Evolutionary conservation across 2,888 invertebrate species (phyloP), one percentile per base, ranked within the genome.

Genomic region (Acleris literana): DNA sequence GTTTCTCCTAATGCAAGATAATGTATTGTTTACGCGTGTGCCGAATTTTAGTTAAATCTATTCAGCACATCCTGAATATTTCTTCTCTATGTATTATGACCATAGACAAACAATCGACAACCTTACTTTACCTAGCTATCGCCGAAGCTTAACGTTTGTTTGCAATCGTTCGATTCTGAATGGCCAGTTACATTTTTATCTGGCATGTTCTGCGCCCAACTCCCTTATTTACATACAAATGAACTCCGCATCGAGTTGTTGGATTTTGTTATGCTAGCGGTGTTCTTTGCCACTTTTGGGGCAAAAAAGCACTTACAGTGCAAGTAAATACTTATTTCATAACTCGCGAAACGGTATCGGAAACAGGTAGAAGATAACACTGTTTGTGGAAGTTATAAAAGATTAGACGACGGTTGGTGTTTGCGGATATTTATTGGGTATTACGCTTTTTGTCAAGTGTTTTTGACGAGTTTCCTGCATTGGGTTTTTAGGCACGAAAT

Each of bases 361-460:
- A 62, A 66, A 56, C 61, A 62, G 62, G 61, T 65, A 56, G 29
- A 51, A 25, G 46, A 18, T 20, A 59, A 61, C 56, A 61, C 17
- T 64, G 61, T 53, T 55, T 62, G 52, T 66, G 57, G 57, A 65
- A 13, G 18, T 20, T 43, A 51, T 60, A 52, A 55, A 52, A 60
- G 52, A 51, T 60, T 43, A 60, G 13, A 20, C 20, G 49, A 43
- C 52, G 52, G 22, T 44, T 60, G 25, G 52, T 52, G 22, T 60
- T 29, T 20, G 54, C 53, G 22, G 51, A 51, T 60, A 51, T 49
- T 54, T 51, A 55, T 52, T 44, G 17, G 16, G n/a, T 2, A n/a
- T 16, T 46, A 46, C 17, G 46, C 46, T 13, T n/a, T 13, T 46
- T 46, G 46, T 17, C 17, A 39, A 39, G 39, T 46, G 46, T 46